Base-by-base conservation (phyloP, 2,888 invertebrate species). In the Drosophila prostipennis region DNA sequence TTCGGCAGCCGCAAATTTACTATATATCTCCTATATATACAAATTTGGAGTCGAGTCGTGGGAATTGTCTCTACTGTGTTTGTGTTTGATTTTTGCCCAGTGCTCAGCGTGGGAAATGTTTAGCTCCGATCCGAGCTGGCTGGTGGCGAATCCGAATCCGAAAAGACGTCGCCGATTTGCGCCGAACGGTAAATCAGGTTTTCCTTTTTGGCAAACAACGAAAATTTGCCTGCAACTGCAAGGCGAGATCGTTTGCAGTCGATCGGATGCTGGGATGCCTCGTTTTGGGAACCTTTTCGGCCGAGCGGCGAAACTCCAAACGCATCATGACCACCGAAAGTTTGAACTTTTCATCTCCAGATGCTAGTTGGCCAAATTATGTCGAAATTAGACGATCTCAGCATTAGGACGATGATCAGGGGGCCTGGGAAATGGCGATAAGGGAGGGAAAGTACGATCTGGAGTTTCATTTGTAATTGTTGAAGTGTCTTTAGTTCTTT, bases 41-140 rank as follows among this genome's bases (percentile, higher is more conserved):
- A 85, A 89, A 89, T 89, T 89, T 88, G 85, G 89, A 80, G 85
- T 79, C 89, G 89, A 80, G 85, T 79, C 89, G 89, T 89, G 89
- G 89, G 89, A 89, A 88, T 80, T 89, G 79, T 75, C 79, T 70
- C 76, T 77, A 67, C 40, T 14, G 56, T 49, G 65, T 58, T 67
- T 71, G 77, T 49, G 69, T 80, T 78, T 74, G 74, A 49, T 69
- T 74, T 68, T 63, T 58, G 43, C 34, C 48, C 48, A 51, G 23
- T 51, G 76, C 78, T 79, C 75, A 79, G 84, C 88, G 87, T 87
- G 87, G 89, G 87, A 87, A 87, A 77, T 84, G 75, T 80, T 76
- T 61, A 7, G 29, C 75, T 76, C 63, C 19, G 19, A 19, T 19
- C 19, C 19, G 19, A 19, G 19, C 19, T 19, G 2, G 77, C 78